Evolutionary conservation across 2,797 vertebrate species (phyloP).

Genomic region (Helicolenus hilgendorfi): DNA sequence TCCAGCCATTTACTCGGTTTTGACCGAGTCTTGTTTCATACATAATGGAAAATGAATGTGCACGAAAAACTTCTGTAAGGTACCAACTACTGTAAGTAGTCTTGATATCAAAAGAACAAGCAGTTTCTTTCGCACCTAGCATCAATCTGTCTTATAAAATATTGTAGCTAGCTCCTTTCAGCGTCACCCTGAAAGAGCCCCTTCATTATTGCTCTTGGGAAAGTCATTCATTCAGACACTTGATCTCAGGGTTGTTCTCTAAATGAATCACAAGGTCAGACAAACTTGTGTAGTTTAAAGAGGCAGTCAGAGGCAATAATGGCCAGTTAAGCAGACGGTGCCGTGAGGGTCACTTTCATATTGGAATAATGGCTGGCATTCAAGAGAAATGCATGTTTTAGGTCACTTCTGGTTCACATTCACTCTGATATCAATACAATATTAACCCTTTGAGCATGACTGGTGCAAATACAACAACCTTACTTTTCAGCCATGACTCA

Average conservation of each 20-base stretch:
- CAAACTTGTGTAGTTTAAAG: conserved; percentile 10
- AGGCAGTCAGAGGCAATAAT: conserved; percentile 16
- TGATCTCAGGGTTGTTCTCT: neutral
- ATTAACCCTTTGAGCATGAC: neutral
- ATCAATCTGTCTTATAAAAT: neutral
- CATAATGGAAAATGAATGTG: neutral
- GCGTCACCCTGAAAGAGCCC: neutral
- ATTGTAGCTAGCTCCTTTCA: neutral
- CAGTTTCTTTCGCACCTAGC: neutral
- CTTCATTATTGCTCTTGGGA: neutral
- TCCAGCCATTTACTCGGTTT: too few species aligned
- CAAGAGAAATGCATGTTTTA: neutral
- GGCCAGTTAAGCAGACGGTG: neutral
- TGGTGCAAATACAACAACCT: neutral
- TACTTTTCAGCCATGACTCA: neutral
- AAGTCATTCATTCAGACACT: conserved; percentile 13
- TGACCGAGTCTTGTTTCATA: too few species aligned
- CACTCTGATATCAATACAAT: neutral
- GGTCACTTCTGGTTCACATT: neutral
- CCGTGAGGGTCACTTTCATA: neutral
- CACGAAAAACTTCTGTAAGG: neutral
- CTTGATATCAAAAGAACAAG: neutral
- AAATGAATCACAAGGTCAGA: conserved; percentile 36
- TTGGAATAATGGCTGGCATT: neutral
- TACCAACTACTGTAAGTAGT: neutral